Percentiles rank a stretch among this genome's conserved stretches.
Conservation (phyloP, 2,113 vertebrate species). For the Sinocyclocheilus maitianheensis region DNA sequence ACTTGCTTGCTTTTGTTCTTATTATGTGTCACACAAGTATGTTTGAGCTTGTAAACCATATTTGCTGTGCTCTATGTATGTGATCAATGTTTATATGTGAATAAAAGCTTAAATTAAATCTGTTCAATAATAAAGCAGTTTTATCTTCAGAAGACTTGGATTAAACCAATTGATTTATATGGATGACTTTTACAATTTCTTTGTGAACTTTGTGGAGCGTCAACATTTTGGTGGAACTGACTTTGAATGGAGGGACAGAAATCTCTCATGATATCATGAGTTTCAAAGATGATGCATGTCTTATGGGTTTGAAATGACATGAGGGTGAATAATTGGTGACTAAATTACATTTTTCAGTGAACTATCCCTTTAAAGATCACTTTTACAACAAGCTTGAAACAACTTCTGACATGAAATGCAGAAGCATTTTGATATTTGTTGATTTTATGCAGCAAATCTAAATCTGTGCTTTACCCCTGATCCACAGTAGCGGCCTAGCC, state of each 20-base stretch:
- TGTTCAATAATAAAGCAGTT: not conserved
- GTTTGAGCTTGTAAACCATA: not conserved
- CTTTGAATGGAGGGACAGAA: too few relatives aligned
- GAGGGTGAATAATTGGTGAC: too few relatives aligned
- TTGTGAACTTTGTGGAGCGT: too few relatives aligned
- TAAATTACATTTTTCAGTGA: too few relatives aligned
- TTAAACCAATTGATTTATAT: not conserved
- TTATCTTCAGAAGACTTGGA: not conserved
- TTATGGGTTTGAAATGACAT: too few relatives aligned
- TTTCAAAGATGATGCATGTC: too few relatives aligned
- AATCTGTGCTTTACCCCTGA: constrained; percentile 81
- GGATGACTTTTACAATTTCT: too few relatives aligned
- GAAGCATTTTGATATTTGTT: not conserved
- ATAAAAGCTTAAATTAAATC: not conserved
- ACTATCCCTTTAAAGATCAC: not conserved
- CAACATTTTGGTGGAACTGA: too few relatives aligned
- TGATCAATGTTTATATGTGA: not conserved
- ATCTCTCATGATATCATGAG: too few relatives aligned
- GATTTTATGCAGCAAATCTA: not conserved
- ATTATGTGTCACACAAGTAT: not conserved
- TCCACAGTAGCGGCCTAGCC: constrained; percentile 91
- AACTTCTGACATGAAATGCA: not conserved
- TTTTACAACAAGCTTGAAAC: not conserved
- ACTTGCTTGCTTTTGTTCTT: not conserved
- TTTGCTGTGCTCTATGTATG: not conserved